Base-by-base conservation (phyloP, 2,113 vertebrate species). In the Lipophrys pholis region DNA sequence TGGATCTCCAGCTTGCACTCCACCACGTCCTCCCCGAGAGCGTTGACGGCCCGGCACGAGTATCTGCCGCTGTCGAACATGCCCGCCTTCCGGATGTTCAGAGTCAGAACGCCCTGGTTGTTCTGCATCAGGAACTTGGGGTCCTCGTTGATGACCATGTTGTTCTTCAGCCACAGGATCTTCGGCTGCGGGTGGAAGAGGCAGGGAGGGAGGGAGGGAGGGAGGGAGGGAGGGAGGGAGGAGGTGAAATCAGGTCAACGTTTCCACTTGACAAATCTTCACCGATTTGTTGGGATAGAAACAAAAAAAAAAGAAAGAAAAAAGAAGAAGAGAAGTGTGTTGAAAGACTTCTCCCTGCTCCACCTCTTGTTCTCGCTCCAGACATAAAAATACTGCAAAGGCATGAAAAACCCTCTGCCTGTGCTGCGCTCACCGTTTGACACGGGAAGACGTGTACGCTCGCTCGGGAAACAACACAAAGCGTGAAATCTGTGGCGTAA, bases 141-240 rank as follows among this genome's bases (percentile, higher is more conserved):
- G 17, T 97, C 94, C 0, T 94, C 95, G 0, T 90, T 78, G n/a
- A 97, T 93, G 48, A 95, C 93, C 91, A 95, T 93, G 36, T 93
- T 95, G 87, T 97, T 97, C 89, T 97, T 97, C 96, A 97, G 94
- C 96, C 96, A 97, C 49, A 94, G 84, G 73, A 97, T 95, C 83
- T 95, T 94, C 21, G 94, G 93, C 94, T 94, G 57, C 9, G 59
- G 58, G 16, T 60, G 50, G 39, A 59, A 8, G 46, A 4, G n/a
- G 6, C 5, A 41, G n/a, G n/a, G n/a, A n/a, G 42, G 69, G 21
- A 69, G 68, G 62, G 73, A 14, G 16, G 48, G 38, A 35, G 59
- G 38, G 50, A 76, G 39, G 16, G 62, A n/a, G 50, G 76, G 51
- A 38, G 51, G 62, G 48, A 39, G 58, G 52, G 69, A 11, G 57